A percentile compares a stretch with the other conserved stretches of the same genome.
phyloP scores from a whole-genome alignment of 2,797 vertebrate genomes.

The Betta splendens region DNA sequence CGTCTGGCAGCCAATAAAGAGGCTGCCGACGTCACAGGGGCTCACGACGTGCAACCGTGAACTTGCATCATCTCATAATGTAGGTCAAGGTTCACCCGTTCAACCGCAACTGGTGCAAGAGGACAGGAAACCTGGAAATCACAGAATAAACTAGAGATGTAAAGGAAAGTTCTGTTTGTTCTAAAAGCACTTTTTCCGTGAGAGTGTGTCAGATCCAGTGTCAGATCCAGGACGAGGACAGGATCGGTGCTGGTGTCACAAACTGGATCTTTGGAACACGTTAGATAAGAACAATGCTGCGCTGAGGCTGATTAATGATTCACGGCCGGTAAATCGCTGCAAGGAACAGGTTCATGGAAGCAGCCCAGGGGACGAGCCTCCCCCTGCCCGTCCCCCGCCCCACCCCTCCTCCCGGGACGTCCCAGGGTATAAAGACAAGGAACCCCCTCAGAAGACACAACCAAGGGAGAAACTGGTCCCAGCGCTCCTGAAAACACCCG shows the following conservation, averaged over 20 bases:
- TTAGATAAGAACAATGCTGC: constrained; percentile 27
- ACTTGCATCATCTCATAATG: constrained; percentile 51
- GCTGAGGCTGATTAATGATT: constrained; percentile 63
- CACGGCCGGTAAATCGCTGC: constrained; percentile 29
- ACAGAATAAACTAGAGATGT: not conserved
- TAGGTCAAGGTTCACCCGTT: constrained; percentile 67
- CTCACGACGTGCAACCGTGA: constrained; percentile 22
- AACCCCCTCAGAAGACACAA: constrained; percentile 24
- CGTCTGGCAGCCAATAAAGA: constrained; percentile 43
- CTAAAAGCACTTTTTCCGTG: too few relatives aligned
- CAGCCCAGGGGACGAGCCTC: constrained; percentile 6
- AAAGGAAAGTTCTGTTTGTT: too few relatives aligned
- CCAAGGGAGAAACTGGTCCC: constrained; percentile 18
- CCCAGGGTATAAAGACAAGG: constrained; percentile 65
- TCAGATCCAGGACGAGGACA: not conserved
- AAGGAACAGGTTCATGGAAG: constrained; percentile 43
- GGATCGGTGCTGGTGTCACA: not conserved
- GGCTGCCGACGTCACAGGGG: constrained; percentile 22
- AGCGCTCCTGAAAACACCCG: constrained; percentile 19
- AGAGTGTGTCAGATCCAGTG: not conserved
- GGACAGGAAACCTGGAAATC: not conserved
- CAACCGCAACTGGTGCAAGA: constrained; percentile 28
- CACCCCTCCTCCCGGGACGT: constrained; percentile 29
- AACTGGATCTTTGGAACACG: constrained; percentile 27
- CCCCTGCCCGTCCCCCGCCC: not conserved